A percentile compares a stretch with the other conserved stretches of the same genome.
Conservation (phyloP, 2,797 vertebrate genomes). For the Neomorphus geoffroyi region DNA sequence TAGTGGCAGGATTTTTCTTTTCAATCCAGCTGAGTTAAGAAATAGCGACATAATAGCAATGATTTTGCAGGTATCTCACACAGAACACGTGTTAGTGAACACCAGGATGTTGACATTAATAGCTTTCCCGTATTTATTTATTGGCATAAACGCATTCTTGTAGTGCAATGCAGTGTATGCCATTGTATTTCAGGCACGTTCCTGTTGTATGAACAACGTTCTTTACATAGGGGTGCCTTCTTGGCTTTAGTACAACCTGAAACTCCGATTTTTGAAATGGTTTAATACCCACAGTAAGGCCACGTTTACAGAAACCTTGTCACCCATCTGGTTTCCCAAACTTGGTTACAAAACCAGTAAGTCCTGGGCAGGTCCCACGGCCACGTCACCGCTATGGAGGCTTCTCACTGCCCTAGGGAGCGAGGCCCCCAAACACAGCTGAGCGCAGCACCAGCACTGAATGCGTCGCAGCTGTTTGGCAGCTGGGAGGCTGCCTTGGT, state of each 20-base stretch:
- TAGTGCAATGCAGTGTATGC: background rate
- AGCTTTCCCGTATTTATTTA: conserved; percentile 33
- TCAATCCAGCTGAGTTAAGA: background rate
- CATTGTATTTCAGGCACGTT: conserved; percentile 7
- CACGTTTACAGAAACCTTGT: background rate
- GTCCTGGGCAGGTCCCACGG: background rate
- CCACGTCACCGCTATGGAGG: background rate
- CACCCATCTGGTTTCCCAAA: background rate
- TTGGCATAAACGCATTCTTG: conserved; percentile 22
- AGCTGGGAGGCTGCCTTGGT: background rate
- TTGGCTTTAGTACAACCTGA: background rate
- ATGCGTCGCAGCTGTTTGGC: background rate
- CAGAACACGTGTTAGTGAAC: conserved; percentile 21
- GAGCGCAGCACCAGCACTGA: background rate
- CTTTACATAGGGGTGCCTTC: background rate
- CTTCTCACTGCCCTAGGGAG: background rate
- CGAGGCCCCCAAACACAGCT: background rate
- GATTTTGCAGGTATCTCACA: conserved; percentile 5
- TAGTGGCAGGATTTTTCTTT: conserved; percentile 18
- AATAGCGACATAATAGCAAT: background rate
- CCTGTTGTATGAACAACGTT: conserved; percentile 4
- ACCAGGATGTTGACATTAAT: conserved; percentile 18
- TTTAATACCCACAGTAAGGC: background rate
- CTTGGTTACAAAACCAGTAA: background rate
- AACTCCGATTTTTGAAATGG: background rate